phyloP scores from a whole-genome alignment of 1,140 invertebrate genomes.

The Linepithema humile region DNA sequence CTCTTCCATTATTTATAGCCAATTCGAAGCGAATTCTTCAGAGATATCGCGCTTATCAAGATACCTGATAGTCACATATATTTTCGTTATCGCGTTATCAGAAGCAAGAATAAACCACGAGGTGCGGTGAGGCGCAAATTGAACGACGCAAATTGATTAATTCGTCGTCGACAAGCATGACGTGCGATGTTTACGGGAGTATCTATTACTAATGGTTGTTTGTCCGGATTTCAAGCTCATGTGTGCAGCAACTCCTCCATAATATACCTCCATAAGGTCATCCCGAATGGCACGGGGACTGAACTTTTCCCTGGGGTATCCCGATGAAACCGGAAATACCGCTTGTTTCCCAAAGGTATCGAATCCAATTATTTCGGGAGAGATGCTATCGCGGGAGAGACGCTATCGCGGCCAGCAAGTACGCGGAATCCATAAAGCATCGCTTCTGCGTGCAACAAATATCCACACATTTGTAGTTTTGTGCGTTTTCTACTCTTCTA shows the following conservation, averaged over 20 bases:
- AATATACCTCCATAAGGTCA: slow-evolving; percentile 3
- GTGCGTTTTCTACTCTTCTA: not conserved
- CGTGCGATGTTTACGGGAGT: slow-evolving; percentile 57
- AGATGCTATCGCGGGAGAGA: not conserved
- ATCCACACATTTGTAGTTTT: not conserved
- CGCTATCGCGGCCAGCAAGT: not conserved
- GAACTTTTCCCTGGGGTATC: not conserved
- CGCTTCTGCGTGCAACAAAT: not conserved
- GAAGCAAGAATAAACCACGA: not conserved
- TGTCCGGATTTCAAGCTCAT: slow-evolving; percentile 48
- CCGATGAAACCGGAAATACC: not conserved
- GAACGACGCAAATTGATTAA: slow-evolving; percentile 64
- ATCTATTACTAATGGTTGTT: slow-evolving; percentile 67
- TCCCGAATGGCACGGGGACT: not conserved
- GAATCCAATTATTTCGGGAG: slow-evolving; percentile 36
- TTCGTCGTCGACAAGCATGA: slow-evolving; percentile 23
- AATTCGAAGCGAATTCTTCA: not conserved
- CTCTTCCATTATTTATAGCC: not conserved
- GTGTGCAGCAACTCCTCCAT: not conserved
- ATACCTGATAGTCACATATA: not conserved
- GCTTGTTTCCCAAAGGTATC: slow-evolving; percentile 5
- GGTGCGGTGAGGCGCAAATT: slow-evolving; percentile 17
- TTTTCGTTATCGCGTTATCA: slow-evolving; percentile 19
- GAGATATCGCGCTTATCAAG: not conserved
- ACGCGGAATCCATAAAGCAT: not conserved